Evolutionary conservation across 2,113 vertebrate species (phyloP), one percentile per base, ranked within the genome.

Genomic region (Pelvicachromis taeniatus): DNA sequence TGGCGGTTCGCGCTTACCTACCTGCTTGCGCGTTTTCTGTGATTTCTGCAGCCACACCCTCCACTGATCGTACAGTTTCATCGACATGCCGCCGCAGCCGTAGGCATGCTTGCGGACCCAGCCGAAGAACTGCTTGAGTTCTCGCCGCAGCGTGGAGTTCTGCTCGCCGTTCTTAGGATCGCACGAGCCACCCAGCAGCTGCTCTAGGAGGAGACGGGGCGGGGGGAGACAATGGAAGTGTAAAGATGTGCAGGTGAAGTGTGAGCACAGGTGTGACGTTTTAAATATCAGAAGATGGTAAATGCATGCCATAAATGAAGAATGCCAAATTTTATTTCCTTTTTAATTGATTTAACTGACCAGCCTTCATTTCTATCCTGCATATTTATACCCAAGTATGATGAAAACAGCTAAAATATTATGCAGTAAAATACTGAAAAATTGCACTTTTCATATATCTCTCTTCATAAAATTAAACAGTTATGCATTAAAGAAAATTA

Each of bases 31-130:
- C n/a, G 97, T 95, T 96, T 96, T 97, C 92, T 98, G 97, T 1
- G 97, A 97, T 94, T 99, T 99, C 96, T 99, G 98, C 94, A 98
- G 96, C 96, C 97, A 98, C 86, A 97, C 98, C 40, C 98, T 95
- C 98, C 98, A 99, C 95, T 99, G 98, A 91, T 99, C 98, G 45
- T 99, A 99, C 85, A 99, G 96, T 80, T 98, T 98, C 96, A 99
- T 98, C 84, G 97, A 98, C 83, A 98, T 96, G 95, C 97, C 97
- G n/a, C 97, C 96, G 94, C 97, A 99, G 91, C 97, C 96, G 8
- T 97, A 97, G 1, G 97, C 94, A 35, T 99, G 98, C 83, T 99
- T 99, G 90, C 98, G 97, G 91, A 98, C 97, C 98, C 98, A 98
- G 68, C 98, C 97, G 2, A 99, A 97, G 92, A 99, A 99, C 95